Conservation (phyloP, 2,113 vertebrate species). For the Coryphaenoides rupestris region DNA sequence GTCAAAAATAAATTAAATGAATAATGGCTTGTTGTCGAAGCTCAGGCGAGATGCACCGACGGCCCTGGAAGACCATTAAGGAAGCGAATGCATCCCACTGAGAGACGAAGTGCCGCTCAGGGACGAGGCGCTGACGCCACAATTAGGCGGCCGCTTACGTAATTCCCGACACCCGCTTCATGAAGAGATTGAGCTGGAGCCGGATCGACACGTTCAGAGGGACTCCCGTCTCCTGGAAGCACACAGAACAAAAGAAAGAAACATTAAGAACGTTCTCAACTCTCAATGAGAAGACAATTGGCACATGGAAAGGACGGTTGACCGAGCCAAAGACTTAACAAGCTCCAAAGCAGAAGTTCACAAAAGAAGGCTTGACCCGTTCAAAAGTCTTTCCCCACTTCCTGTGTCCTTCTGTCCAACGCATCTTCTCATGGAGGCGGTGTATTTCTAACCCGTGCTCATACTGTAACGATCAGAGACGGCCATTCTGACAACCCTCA, state of each 20-base stretch:
- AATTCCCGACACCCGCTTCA: slow-evolving; percentile 73
- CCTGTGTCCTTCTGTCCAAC: background rate
- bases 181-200: slow-evolving; percentile 86
- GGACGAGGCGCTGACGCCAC: background rate
- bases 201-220: slow-evolving; percentile 91
- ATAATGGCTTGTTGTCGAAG: background rate
- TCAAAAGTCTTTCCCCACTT: background rate
- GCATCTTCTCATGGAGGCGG: too few species aligned
- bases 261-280: background rate
- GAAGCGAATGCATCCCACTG: slow-evolving; percentile 11
- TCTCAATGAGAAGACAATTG: background rate
- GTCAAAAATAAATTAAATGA: too few species aligned
- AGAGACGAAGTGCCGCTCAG: background rate
- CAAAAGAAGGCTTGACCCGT: background rate
- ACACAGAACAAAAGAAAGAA: background rate
- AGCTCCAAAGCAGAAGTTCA: background rate
- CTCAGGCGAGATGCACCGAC: background rate
- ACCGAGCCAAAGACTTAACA: background rate
- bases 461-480: background rate
- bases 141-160: slow-evolving; percentile 51
- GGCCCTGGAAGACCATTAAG: background rate
- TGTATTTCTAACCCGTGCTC: background rate
- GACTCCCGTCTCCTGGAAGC: slow-evolving; percentile 82
- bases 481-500: too few species aligned
- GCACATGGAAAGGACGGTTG: background rate